Percentiles rank a stretch among this genome's conserved stretches.
Evolutionary conservation across 2,888 invertebrate species (phyloP).

Genomic region (Drosophila mayaguana): DNA sequence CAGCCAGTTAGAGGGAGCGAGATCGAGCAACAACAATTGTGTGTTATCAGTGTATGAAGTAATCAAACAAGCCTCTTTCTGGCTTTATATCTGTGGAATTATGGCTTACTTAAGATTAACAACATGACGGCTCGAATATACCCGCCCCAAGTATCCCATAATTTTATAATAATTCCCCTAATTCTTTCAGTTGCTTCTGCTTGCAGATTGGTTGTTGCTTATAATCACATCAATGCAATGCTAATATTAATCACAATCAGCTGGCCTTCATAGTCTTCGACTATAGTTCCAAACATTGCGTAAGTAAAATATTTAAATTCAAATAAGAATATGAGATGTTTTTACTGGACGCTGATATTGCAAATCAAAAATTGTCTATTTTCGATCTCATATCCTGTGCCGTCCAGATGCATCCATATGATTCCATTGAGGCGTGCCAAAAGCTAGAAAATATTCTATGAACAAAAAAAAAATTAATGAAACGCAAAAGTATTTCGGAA

Average conservation of each 20-base stretch:
- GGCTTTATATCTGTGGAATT: background rate
- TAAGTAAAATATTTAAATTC: background rate
- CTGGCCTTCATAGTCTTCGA: too few relatives aligned
- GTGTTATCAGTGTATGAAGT: background rate
- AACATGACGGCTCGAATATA: too few relatives aligned
- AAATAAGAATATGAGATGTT: background rate
- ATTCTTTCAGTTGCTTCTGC: too few relatives aligned
- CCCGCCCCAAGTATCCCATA: too few relatives aligned
- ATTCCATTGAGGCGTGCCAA: constrained; percentile 16
- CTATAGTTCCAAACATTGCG: too few relatives aligned
- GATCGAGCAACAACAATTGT: background rate
- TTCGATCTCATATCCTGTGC: constrained; percentile 4
- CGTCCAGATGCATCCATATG: constrained; percentile 53
- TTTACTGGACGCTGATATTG: too few relatives aligned
- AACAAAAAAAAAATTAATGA: background rate
- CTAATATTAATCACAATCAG: too few relatives aligned
- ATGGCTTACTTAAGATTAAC: background rate
- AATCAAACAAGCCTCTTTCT: background rate
- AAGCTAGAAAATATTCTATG: background rate
- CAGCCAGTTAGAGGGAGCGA: background rate
- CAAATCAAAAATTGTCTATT: too few relatives aligned
- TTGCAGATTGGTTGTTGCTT: too few relatives aligned
- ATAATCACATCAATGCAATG: too few relatives aligned
- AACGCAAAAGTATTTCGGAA: constrained; percentile 20
- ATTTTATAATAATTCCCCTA: too few relatives aligned